Evolutionary conservation across 2,888 invertebrate species (phyloP).

Genomic region (Tetragnatha montana): DNA sequence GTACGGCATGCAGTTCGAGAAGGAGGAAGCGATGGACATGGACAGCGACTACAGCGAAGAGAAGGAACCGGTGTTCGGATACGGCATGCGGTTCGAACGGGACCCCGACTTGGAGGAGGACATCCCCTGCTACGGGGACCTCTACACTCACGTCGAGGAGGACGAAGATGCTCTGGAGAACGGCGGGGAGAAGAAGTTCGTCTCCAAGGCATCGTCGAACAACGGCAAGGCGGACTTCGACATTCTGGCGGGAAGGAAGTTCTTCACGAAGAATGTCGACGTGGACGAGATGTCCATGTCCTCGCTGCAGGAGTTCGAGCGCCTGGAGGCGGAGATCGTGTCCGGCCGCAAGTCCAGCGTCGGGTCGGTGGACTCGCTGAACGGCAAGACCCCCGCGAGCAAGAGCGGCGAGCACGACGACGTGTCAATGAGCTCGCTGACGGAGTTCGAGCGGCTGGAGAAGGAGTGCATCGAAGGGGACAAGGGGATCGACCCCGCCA

Average conservation of each 20-base stretch:
- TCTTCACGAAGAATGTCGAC: conserved; percentile 85
- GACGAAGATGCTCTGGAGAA: conserved; percentile 88
- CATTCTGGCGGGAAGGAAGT: conserved; percentile 87
- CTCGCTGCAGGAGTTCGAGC: conserved; percentile 73
- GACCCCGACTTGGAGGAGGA: conserved; percentile 64
- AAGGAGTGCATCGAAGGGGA: conserved; percentile 84
- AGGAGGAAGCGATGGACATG: conserved; percentile 70
- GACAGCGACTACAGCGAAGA: conserved; percentile 69
- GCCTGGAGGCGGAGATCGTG: conserved; percentile 72
- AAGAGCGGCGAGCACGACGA: conserved; percentile 90
- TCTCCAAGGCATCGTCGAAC: conserved; percentile 73
- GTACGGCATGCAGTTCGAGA: conserved; percentile 68
- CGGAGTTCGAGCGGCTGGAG: conserved; percentile 95
- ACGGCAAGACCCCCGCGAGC: conserved; percentile 46
- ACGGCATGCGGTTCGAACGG: conserved; percentile 66
- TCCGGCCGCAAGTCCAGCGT: conserved; percentile 64
- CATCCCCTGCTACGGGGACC: conserved; percentile 74
- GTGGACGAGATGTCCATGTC: conserved; percentile 82
- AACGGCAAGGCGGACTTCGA: conserved; percentile 84
- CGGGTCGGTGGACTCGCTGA: conserved; percentile 68
- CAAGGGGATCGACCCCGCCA: conserved; percentile 78
- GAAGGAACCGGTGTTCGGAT: conserved; percentile 52
- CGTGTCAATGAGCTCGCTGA: conserved; percentile 91
- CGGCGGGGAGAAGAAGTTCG: conserved; percentile 74
- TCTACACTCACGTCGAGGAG: conserved; percentile 78